Base-by-base conservation (phyloP, 2,888 invertebrate species). In the Oscheius sp. region DNA sequence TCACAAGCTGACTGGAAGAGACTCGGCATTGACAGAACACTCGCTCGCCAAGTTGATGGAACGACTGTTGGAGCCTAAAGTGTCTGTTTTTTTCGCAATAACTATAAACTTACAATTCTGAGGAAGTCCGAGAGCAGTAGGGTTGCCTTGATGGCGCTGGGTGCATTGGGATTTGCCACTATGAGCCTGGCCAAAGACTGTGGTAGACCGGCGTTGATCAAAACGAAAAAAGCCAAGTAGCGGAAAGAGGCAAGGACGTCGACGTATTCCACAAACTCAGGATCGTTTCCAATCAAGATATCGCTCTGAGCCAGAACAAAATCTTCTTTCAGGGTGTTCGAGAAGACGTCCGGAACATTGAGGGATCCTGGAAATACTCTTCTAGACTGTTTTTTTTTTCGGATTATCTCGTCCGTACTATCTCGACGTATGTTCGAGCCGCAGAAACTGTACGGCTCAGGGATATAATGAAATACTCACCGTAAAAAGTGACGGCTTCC, bases 41-140 rank as follows among this genome's bases (percentile, higher is more conserved):
- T 76, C 9, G 81, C 76, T 3, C 85, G 75, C 82, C 82, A 85
- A 50, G 85, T 84, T 47, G 76, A 76, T 1, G 87, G 87, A 35
- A 87, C 79, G 32, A 84, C 78, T 4, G 85, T 79, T 2, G 85
- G 79, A 37, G 79, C 75, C 79, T 84, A 37, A 76, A 79, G 60
- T 21, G 60, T 58, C 42, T 7, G 21, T 58, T 11, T 2, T 11
- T 59, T 42, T 4, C 21, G 21, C 21, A 21, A 53, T 50, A 37
- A 60, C 5, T 50, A n/a, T 11, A 47, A 50, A 68, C 55, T 51
- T 3, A 81, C 85, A 55, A 77, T 78, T 58, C 83, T 73, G 10
- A 86, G 73, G 62, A 88, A 75, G 70, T 88, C 87, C 21, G 84
- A 77, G 55, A 88, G 75, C 10, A 88, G 78, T 1, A 88, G 78